Evolutionary conservation across 2,797 vertebrate species (phyloP).

Genomic region (Cygnus olor): DNA sequence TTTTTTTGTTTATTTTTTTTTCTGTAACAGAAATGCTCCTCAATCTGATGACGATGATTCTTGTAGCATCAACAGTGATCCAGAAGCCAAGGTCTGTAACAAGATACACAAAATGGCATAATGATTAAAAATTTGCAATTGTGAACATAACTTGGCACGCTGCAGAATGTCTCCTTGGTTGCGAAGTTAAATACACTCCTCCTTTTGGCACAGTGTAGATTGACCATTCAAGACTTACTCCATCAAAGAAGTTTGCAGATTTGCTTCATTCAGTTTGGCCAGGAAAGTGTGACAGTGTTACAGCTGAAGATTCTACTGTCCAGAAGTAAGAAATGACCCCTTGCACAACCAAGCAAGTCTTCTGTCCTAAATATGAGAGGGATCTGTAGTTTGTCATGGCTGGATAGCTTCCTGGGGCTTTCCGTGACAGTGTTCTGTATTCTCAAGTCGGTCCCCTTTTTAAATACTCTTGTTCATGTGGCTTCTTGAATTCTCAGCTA

Average conservation of each 20-base stretch:
- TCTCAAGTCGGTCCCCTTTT: neutral
- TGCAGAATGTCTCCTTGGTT: neutral
- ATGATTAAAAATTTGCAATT: neutral
- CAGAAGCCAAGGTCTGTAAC: constrained; percentile 89
- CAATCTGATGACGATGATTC: constrained; percentile 91
- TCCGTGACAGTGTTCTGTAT: neutral
- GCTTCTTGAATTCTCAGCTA: neutral
- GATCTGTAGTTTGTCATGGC: neutral
- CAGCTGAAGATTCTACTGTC: neutral
- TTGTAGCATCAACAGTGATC: constrained; percentile 88
- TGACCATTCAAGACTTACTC: neutral
- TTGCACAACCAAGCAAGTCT: neutral
- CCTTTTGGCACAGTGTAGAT: neutral
- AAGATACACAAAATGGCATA: neutral
- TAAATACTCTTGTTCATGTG: neutral
- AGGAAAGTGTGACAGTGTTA: neutral
- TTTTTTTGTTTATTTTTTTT: neutral
- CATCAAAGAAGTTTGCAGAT: neutral
- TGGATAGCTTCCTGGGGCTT: neutral
- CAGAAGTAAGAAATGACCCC: neutral
- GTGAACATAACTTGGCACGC: neutral
- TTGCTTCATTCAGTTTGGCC: neutral
- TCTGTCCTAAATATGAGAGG: neutral
- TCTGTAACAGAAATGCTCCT: constrained; percentile 81
- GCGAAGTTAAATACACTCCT: neutral